Evolutionary conservation across 1,140 invertebrate genomes (phyloP), one percentile per base, ranked within the genome.

Genomic region (Trichogramma pretiosum): DNA sequence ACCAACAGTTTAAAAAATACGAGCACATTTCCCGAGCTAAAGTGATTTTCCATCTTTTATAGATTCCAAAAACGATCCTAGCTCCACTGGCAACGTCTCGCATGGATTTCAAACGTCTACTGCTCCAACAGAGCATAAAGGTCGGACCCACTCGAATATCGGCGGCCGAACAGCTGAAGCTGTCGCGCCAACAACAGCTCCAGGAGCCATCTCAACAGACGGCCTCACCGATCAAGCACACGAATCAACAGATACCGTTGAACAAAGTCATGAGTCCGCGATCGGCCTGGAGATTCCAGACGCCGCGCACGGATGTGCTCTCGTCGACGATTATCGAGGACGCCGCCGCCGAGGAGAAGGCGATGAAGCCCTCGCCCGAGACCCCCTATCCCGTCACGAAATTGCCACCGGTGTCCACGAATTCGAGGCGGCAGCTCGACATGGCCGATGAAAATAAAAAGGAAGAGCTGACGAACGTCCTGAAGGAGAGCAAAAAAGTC

Each of bases 321-420:
- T 87, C 86, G 11, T 86, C 84, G 7, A 86, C 86, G 36, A 91
- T 91, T 62, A 80, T 81, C n/a, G 87, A 91, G 73, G 87, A 72
- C 28, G 55, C 68, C 1, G 69, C 64, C 0, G 69, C 69, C 3
- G 69, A 72, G 43, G 69, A 72, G 45, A 70, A 67, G 14, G 69
- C 69, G 0, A 68, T 69, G 65, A 67, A 72, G 37, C 56, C 64
- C 5, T 69, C 67, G 0, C 65, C 65, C 1, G 68, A 69, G 30
- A 63, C 59, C 21, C 47, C 53, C 0, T 54, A 58, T 0, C 57
- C 57, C 0, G 47, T 56, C 41, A 19, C 9, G 18, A 43, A 16
- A 26, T 33, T 26, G 7, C 10, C 2, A 4, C 13, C 9, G 18
- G 35, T 16, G 2, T 23, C 13, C 5, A n/a, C 16, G 16, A 34